phyloP scores from a whole-genome alignment of 2,888 invertebrate genomes.

The Andrena bucephala region DNA sequence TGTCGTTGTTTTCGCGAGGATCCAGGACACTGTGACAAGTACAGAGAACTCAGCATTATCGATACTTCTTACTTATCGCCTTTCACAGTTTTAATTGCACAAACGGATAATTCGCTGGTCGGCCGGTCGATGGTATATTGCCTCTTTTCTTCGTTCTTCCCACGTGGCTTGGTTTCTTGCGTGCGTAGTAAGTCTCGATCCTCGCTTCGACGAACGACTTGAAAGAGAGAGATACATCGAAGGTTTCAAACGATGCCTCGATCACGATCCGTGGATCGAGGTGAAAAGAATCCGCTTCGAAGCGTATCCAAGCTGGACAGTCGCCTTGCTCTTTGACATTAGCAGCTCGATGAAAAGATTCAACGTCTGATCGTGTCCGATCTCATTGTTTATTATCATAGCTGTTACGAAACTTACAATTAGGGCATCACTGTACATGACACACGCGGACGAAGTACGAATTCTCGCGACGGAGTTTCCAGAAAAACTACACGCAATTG shows the following conservation, averaged over 20 bases:
- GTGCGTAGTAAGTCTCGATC: constrained; percentile 49
- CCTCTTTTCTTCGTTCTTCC: background rate
- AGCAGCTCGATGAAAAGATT: constrained; percentile 56
- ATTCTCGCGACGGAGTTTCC: constrained; percentile 69
- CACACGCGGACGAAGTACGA: constrained; percentile 85
- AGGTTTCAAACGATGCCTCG: constrained; percentile 61
- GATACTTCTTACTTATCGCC: background rate
- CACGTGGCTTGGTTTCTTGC: background rate
- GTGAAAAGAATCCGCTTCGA: constrained; percentile 62
- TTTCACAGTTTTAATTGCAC: background rate
- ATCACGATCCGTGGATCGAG: constrained; percentile 55
- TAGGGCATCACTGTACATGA: constrained; percentile 70
- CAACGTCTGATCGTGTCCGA: constrained; percentile 44
- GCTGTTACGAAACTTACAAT: constrained; percentile 42
- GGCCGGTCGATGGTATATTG: background rate
- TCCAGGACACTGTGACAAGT: constrained; percentile 21
- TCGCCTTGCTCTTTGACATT: constrained; percentile 63
- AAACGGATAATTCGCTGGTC: background rate
- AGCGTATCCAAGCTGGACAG: constrained; percentile 57
- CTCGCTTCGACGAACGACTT: constrained; percentile 65
- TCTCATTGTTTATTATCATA: constrained; percentile 61
- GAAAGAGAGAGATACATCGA: constrained; percentile 65
- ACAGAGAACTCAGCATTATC: background rate
- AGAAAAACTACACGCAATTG: background rate
- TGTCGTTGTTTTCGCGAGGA: constrained; percentile 66